Evolutionary conservation across 2,888 invertebrate genomes (phyloP).

Genomic region (Monochamus alternatus): DNA sequence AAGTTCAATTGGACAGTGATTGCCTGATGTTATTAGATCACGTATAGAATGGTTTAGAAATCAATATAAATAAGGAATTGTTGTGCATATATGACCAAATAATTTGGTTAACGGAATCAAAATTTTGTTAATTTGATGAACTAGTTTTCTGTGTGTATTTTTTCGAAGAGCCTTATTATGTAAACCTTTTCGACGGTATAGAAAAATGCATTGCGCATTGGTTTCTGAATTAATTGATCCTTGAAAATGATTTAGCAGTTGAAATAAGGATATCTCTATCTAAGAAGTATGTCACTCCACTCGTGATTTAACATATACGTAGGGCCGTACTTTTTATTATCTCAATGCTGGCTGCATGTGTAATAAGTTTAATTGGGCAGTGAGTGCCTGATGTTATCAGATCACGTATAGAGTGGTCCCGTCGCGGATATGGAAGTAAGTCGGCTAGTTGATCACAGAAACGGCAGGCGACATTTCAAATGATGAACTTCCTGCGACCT

Average conservation of each 20-base stretch:
- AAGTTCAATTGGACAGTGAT: slow-evolving; percentile 39
- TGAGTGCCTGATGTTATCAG: slow-evolving; percentile 44
- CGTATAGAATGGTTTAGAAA: slow-evolving; percentile 36
- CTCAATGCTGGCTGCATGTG: slow-evolving; percentile 30
- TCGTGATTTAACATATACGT: slow-evolving; percentile 23
- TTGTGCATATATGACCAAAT: too few species aligned
- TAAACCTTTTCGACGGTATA: too few species aligned
- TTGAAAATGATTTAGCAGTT: neutral
- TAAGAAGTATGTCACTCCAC: slow-evolving; percentile 4
- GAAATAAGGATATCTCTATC: slow-evolving; percentile 9
- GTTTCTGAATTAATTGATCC: too few species aligned
- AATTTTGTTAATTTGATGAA: too few species aligned
- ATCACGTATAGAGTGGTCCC: slow-evolving; percentile 47
- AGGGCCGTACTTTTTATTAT: slow-evolving; percentile 26
- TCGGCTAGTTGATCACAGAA: slow-evolving; percentile 56
- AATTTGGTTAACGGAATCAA: too few species aligned
- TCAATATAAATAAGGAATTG: too few species aligned
- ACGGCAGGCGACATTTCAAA: slow-evolving; percentile 57
- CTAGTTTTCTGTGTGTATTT: too few species aligned
- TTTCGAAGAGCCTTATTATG: too few species aligned
- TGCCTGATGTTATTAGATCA: slow-evolving; percentile 46
- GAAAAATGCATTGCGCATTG: too few species aligned
- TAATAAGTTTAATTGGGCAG: slow-evolving; percentile 39
- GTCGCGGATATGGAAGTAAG: slow-evolving; percentile 58
- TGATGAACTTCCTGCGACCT: slow-evolving; percentile 54